Base-by-base conservation (phyloP, 2,888 invertebrate species). In the Synanthedon vespiformis region DNA sequence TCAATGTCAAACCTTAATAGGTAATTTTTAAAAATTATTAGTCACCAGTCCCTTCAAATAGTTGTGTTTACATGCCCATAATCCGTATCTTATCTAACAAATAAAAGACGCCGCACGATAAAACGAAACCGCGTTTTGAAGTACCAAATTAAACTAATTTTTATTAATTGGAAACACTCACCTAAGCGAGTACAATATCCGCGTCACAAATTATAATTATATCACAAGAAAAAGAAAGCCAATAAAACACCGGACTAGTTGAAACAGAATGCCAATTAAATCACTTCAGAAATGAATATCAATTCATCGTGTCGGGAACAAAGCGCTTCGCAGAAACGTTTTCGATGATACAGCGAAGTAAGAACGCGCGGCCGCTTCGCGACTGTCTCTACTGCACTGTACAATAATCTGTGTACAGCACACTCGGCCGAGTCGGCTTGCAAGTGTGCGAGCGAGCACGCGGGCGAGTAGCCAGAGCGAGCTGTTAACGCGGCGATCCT, bases 401-500 rank as follows among this genome's bases (percentile, higher is more conserved):
- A 34, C 34, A 34, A 34, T 34, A 34, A 34, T 10, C 34, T 34
- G 34, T 34, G 34, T 34, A 8, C 34, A 34, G 34, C 34, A 34
- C 34, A 34, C 34, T 34, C 34, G 34, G 11, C 12, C 13, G n/a
- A 53, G 22, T 13, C 18, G 52, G 27, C 41, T 14, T 4, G 56
- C 40, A 47, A 52, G 73, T 71, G 67, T 67, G 73, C 70, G 80
- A 70, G 78, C 68, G 77, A 77, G 68, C 54, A 70, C 67, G 76
- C 77, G 72, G 70, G 74, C 70, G 70, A 72, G 49, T 16, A 51
- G 73, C 74, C 71, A 64, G 69, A 51, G 73, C 74, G 71, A 64
- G 69, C 76, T 82, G 85, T 81, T 83, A 79, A 80, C 85, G 81
- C 84, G 79, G 66, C 86, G 80, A 79, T 84, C 77, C 81, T 81